A percentile compares a stretch with the other conserved stretches of the same genome.
phyloP scores from a whole-genome alignment of 2,113 vertebrate genomes.

The Columba livia region DNA sequence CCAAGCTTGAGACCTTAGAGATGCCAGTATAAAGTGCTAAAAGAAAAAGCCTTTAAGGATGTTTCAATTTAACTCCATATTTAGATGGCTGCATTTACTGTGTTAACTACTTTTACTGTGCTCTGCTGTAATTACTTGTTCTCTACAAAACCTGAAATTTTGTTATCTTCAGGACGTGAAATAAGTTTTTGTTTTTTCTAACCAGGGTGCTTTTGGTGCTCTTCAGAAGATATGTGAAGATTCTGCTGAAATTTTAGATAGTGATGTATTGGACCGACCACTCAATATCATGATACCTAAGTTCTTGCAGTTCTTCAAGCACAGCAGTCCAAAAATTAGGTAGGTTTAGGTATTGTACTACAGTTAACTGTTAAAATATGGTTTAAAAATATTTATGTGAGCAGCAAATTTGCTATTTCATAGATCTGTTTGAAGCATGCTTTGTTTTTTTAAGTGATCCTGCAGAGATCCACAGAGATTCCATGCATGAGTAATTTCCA shows the following conservation, averaged over 20 bases:
- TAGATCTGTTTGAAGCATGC: background rate
- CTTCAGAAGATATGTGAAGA: slow-evolving; percentile 99
- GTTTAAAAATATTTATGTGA: background rate
- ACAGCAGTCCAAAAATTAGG: slow-evolving; percentile 97
- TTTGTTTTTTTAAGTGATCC: background rate
- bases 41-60: background rate
- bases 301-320: slow-evolving; percentile 97
- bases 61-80: background rate
- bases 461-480: background rate
- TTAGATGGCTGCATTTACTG: background rate
- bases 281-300: slow-evolving; percentile 99
- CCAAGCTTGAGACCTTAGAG: background rate
- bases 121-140: background rate
- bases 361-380: background rate
- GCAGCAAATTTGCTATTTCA: background rate
- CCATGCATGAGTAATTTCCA: background rate
- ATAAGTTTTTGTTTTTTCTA: background rate
- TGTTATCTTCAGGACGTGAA: background rate
- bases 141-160: background rate
- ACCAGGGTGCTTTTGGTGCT: slow-evolving; percentile 93
- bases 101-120: background rate
- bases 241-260: slow-evolving; percentile 97
- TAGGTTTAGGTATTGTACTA: slow-evolving; percentile 32
- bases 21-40: background rate
- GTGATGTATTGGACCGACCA: slow-evolving; percentile 93